Percentiles rank a stretch among this genome's conserved stretches.
Conservation (phyloP, 2,888 invertebrate genomes). For the Stomorhina lunata region DNA sequence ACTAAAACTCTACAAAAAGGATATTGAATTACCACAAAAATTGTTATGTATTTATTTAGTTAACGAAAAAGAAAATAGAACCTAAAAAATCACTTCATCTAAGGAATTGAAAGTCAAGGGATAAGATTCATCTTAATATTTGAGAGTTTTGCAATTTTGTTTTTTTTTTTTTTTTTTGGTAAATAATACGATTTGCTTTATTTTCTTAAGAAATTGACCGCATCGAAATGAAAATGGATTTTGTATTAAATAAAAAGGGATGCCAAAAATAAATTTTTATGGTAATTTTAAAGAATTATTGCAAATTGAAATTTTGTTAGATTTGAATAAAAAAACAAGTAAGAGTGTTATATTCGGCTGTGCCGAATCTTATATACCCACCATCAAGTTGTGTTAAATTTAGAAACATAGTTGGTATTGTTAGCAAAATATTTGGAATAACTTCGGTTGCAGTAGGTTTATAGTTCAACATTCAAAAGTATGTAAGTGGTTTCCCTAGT, state of each 20-base stretch:
- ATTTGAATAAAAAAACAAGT: neutral
- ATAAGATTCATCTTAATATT: neutral
- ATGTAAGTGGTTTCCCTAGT: too few species aligned
- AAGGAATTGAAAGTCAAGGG: slow-evolving; percentile 19
- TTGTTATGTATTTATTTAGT: slow-evolving; percentile 36
- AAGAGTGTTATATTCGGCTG: too few species aligned
- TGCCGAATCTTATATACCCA: too few species aligned
- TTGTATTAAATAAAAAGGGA: neutral
- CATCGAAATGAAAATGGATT: neutral
- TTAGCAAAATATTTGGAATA: too few species aligned
- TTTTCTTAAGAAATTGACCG: neutral
- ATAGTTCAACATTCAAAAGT: too few species aligned
- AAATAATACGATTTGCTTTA: slow-evolving; percentile 2
- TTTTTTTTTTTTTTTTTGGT: neutral
- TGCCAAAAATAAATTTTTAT: neutral
- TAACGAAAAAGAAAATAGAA: neutral
- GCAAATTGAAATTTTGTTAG: neutral
- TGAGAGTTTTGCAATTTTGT: neutral
- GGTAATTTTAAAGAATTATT: neutral
- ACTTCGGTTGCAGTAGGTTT: too few species aligned
- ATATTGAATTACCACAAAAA: slow-evolving; percentile 47
- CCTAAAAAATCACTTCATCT: slow-evolving; percentile 12
- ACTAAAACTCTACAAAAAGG: slow-evolving; percentile 9
- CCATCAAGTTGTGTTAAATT: too few species aligned
- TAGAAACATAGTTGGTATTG: too few species aligned